Evolutionary conservation across 1,140 invertebrate genomes (phyloP).

Genomic region (Drosophila malerkotliana): DNA sequence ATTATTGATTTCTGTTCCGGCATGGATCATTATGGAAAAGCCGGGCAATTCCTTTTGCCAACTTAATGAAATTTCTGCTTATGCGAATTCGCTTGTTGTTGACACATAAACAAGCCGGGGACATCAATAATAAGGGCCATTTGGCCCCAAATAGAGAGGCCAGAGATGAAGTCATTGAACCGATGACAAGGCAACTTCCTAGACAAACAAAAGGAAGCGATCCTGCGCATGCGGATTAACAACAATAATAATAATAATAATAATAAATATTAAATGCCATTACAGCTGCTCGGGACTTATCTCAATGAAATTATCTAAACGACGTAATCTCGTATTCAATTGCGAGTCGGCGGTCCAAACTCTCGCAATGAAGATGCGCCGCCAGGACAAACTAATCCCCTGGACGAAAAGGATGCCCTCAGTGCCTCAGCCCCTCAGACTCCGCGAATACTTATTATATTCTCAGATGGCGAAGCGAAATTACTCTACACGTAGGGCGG

Average conservation of each 20-base stretch:
- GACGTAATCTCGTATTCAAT: slow-evolving; percentile 76
- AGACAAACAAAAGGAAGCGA: slow-evolving; percentile 22
- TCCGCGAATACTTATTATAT: neutral
- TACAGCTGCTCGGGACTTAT: slow-evolving; percentile 69
- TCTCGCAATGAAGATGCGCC: slow-evolving; percentile 41
- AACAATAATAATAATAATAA: slow-evolving; percentile 81
- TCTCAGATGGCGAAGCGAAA: neutral
- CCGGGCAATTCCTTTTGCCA: slow-evolving; percentile 48
- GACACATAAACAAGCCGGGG: slow-evolving; percentile 76
- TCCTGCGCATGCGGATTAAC: slow-evolving; percentile 71
- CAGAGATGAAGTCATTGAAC: slow-evolving; percentile 70
- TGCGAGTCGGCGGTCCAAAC: slow-evolving; percentile 50
- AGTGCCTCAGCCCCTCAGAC: neutral
- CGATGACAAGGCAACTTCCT: slow-evolving; percentile 39
- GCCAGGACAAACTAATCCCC: slow-evolving; percentile 55
- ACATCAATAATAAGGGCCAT: slow-evolving; percentile 78
- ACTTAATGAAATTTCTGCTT: slow-evolving; percentile 82
- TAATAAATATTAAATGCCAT: slow-evolving; percentile 82
- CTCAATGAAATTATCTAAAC: slow-evolving; percentile 75
- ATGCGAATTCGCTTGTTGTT: slow-evolving; percentile 79
- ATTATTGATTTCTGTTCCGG: slow-evolving; percentile 39
- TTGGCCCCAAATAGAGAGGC: slow-evolving; percentile 45
- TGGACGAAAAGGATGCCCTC: neutral
- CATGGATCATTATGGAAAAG: slow-evolving; percentile 46
- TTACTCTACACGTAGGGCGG: slow-evolving; percentile 41